Evolutionary conservation across 2,113 vertebrate genomes (phyloP).

Genomic region (Corythornis vintsioides): DNA sequence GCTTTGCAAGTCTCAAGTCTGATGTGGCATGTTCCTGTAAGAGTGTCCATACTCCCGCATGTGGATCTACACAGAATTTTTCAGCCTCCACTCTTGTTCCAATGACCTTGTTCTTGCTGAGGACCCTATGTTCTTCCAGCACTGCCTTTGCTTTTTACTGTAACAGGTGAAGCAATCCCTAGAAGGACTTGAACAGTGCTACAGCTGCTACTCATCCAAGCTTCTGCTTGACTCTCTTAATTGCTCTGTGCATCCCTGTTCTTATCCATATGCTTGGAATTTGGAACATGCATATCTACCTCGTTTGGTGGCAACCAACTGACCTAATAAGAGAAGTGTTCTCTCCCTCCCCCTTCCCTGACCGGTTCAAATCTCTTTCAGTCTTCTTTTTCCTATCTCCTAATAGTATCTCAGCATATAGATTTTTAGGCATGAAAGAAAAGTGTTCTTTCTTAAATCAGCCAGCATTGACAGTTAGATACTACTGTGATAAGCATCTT

Average conservation of each 20-base stretch:
- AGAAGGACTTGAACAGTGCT: constrained; percentile 36
- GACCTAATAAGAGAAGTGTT: neutral
- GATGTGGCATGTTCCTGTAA: neutral
- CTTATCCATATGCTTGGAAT: constrained; percentile 54
- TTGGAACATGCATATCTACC: neutral
- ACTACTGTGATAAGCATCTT: neutral
- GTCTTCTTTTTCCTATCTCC: neutral
- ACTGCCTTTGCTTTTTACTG: neutral
- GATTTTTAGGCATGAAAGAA: neutral
- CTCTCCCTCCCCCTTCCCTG: neutral
- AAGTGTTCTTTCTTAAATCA: neutral
- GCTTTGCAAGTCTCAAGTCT: neutral
- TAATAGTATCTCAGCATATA: neutral
- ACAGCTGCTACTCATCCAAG: constrained; percentile 38
- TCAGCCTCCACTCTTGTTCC: neutral
- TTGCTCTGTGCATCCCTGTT: constrained; percentile 57
- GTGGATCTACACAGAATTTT: neutral
- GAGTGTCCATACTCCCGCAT: neutral
- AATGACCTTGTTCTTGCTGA: constrained; percentile 23
- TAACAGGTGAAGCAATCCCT: constrained; percentile 53
- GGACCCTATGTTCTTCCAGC: neutral
- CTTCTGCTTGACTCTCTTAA: constrained; percentile 53
- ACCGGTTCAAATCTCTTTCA: neutral
- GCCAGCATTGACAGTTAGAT: neutral
- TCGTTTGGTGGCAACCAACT: neutral